Base-by-base conservation (phyloP, 2,888 invertebrate genomes). In the Achlya flavicornis region DNA sequence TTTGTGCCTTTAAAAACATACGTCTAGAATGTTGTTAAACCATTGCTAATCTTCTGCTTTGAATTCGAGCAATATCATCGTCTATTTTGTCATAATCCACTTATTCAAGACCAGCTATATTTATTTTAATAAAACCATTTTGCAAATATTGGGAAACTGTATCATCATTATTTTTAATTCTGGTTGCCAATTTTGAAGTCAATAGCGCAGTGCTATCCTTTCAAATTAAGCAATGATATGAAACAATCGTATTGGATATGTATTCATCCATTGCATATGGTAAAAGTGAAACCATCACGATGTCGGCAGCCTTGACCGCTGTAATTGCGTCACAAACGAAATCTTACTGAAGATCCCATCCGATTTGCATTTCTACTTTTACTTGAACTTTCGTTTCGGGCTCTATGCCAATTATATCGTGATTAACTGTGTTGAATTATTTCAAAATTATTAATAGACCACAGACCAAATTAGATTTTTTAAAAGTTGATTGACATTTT, bases 301-400 rank as follows among this genome's bases (percentile, higher is more conserved):
- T 77, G 76, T 74, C 69, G 61, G 67, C 76, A 81, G 82, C 83
- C 83, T 84, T 85, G 84, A 81, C 83, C 81, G 72, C 71, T 61
- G 71, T 71, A 70, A 86, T 86, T 86, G 77, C 84, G 79, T 86
- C 79, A 83, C 81, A 78, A 84, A 81, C 78, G 78, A 84, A 84
- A 81, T 83, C 73, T 66, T 67, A 75, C 74, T 77, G 75, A 75
- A 75, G 77, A 80, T 81, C 79, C 79, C 72, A 66, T 68, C 69
- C 74, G 75, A 87, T 87, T 85, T 79, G 77, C 81, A 85, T 90
- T 87, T 85, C 77, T 80, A 86, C 88, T 90, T 90, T 90, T 89
- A 89, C 88, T 85, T 80, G 78, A 86, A 87, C 88, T 90, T 88
- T 89, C 87, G 75, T 80, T 83, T 80, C 68, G 72, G 73, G 66